Evolutionary conservation across 1,140 invertebrate species (phyloP).

Genomic region (Pseudachorutes palmiensis): DNA sequence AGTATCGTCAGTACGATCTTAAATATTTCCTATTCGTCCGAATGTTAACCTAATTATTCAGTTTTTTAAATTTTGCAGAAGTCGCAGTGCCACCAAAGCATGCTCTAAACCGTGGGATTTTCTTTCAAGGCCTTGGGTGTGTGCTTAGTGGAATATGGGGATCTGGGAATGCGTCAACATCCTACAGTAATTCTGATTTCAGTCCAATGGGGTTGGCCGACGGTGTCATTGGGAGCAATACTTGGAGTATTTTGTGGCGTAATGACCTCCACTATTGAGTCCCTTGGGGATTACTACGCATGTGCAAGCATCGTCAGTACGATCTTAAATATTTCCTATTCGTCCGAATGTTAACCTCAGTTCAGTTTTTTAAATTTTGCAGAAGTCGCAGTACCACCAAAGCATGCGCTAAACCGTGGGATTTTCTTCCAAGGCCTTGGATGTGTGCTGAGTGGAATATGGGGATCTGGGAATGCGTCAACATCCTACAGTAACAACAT

Average conservation of each 20-base stretch:
- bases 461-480: conserved; percentile 43
- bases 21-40: background rate
- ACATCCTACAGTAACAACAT: conserved; percentile 69
- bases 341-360: background rate
- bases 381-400: conserved; percentile 69
- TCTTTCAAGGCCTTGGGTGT: conserved; percentile 72
- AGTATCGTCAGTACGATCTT: conserved; percentile 62
- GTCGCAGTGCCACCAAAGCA: conserved; percentile 72
- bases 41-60: background rate
- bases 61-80: conserved; percentile 44
- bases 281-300: conserved; percentile 80
- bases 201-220: conserved; percentile 80
- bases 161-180: conserved; percentile 51
- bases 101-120: conserved; percentile 65
- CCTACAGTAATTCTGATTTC: conserved; percentile 58
- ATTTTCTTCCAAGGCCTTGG: conserved; percentile 76
- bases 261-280: conserved; percentile 74
- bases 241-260: conserved; percentile 76
- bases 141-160: conserved; percentile 64
- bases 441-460: conserved; percentile 67
- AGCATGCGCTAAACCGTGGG: conserved; percentile 65
- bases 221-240: conserved; percentile 62
- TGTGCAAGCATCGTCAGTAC: conserved; percentile 69
- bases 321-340: too few relatives aligned
- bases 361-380: conserved; percentile 12